Evolutionary conservation across 2,888 invertebrate genomes (phyloP), one percentile per base, ranked within the genome.

Genomic region (Zygothrica quintamaculata): DNA sequence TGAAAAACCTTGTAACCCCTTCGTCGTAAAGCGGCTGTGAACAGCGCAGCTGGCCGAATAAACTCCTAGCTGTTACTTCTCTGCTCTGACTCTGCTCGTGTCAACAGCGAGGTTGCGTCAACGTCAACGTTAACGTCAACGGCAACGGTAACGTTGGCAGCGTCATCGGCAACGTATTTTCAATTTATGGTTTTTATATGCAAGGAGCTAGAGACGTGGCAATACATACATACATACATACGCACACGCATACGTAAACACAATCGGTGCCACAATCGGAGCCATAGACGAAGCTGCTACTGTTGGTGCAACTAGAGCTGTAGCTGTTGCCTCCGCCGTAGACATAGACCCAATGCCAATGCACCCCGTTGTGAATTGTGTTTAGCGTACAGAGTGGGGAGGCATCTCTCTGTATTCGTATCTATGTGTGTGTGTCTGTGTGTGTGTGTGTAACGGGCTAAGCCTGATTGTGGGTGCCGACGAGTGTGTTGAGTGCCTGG

Each of bases 1-100:
- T 80, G 80, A 80, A 80, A 80, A 80, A 80, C 65, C 76, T 86
- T 67, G 43, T 74, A 84, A 79, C 77, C 86, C 84, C 80, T 79
- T 86, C 57, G 56, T 72, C 39, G 33, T 22, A 5, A 22, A 2
- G 29, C 29, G 29, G 1, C 59, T 31, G 69, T 47, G 1, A 33
- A 33, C 58, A 37, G 40, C 47, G 43, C 46, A 25, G 50, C 37
- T 48, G n/a, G n/a, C n/a, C n/a, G n/a, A n/a, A n/a, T n/a, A n/a
- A n/a, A n/a, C n/a, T n/a, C n/a, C 46, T 33, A 12, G 44, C 12
- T n/a, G n/a, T n/a, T n/a, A n/a, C n/a, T n/a, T n/a, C n/a, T 33
- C 16, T 16, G 33, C 42, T 26, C 13, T n/a, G n/a, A 12, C 18
- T 36, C 34, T 37, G 47, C 37, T 31, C 43, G 26, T 50, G 46